Evolutionary conservation across 2,888 invertebrate species (phyloP).

Genomic region (Cynaeus angustus): DNA sequence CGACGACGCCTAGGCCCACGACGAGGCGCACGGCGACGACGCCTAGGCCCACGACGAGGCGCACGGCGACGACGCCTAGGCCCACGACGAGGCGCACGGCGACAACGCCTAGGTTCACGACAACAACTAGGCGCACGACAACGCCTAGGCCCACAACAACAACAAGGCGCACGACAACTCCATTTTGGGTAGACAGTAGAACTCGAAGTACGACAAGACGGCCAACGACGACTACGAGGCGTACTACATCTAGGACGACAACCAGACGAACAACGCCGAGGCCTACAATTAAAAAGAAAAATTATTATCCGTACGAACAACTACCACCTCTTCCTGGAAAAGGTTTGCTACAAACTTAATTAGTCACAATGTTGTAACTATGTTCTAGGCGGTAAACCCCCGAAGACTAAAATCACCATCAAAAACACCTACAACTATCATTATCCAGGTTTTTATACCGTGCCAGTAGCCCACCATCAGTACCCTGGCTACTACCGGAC

Average conservation of each 20-base stretch:
- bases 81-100: not conserved
- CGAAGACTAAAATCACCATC: constrained; percentile 53
- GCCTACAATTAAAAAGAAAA: not conserved
- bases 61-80: constrained; percentile 11
- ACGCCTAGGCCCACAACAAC: constrained; percentile 1
- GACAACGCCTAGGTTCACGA: not conserved
- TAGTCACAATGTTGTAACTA: not conserved
- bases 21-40: not conserved
- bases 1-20: not conserved
- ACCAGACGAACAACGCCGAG: not conserved
- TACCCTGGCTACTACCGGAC: constrained; percentile 43
- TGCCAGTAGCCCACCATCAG: constrained; percentile 29
- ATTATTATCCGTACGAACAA: not conserved
- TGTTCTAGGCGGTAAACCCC: not conserved
- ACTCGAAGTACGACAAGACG: not conserved
- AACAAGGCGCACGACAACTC: too few species aligned
- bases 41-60: constrained; percentile 6
- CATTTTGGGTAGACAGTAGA: not conserved
- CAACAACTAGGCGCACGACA: constrained; percentile 12
- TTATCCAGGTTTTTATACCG: constrained; percentile 52
- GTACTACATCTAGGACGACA: not conserved
- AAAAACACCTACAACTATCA: constrained; percentile 61
- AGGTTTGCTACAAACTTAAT: not conserved
- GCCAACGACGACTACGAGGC: too few species aligned
- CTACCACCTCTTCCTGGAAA: constrained; percentile 30